phyloP scores from a whole-genome alignment of 2,113 vertebrate genomes.

The Agapornis roseicollis region DNA sequence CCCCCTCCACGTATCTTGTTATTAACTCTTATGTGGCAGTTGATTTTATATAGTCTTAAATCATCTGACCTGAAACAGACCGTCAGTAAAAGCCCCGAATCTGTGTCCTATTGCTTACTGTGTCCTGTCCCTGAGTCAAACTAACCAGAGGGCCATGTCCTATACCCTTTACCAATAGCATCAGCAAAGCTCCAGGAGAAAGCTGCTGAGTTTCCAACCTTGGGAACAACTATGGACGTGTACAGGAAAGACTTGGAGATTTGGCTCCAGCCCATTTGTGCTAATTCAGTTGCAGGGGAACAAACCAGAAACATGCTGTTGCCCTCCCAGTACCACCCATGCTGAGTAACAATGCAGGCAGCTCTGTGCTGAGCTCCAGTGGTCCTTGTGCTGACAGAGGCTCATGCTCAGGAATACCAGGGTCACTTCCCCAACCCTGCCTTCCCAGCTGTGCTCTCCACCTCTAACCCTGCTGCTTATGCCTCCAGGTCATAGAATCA shows the following conservation, averaged over 20 bases:
- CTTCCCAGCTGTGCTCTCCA: not conserved
- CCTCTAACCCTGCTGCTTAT: not conserved
- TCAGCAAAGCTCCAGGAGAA: not conserved
- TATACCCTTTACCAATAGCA: not conserved
- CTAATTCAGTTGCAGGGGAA: not conserved
- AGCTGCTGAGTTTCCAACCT: not conserved
- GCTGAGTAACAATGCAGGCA: not conserved
- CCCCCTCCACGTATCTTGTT: not conserved
- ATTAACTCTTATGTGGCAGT: conserved; percentile 29
- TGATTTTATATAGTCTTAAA: not conserved
- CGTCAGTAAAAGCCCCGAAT: not conserved
- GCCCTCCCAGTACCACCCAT: not conserved
- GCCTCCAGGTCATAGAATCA: too few relatives aligned
- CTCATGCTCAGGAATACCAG: not conserved
- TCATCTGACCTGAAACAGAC: not conserved
- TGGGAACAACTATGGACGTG: not conserved
- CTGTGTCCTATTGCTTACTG: not conserved
- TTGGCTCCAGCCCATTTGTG: not conserved
- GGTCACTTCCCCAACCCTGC: not conserved
- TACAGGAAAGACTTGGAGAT: not conserved
- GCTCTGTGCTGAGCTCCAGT: not conserved
- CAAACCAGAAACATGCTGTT: accelerated
- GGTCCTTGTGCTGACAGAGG: not conserved
- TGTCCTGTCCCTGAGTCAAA: not conserved
- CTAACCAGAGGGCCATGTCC: not conserved